A percentile compares a stretch with the other conserved stretches of the same genome.
Evolutionary conservation across 2,888 invertebrate genomes (phyloP).

Genomic region (Cremastinae sp.): DNA sequence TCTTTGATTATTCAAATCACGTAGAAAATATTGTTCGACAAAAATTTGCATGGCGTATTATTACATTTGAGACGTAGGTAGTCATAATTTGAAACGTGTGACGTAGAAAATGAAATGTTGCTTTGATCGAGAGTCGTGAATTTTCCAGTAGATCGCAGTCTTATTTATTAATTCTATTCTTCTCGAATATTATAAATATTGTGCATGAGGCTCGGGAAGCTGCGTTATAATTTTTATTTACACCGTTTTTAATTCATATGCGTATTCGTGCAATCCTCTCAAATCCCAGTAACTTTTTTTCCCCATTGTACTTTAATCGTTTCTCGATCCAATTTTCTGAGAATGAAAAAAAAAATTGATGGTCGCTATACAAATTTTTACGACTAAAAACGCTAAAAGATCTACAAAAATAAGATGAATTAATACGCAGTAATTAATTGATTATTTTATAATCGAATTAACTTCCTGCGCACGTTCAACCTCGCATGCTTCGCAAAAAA

Average conservation of each 20-base stretch:
- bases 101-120: conserved; percentile 39
- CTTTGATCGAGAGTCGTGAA: conserved; percentile 41
- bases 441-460: conserved; percentile 10
- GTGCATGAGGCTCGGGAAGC: conserved; percentile 81
- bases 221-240: conserved; percentile 78
- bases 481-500: conserved; percentile 53
- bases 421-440: background rate
- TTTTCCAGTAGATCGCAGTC: conserved; percentile 42
- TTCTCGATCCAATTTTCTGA: conserved; percentile 4
- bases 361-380: too few relatives aligned
- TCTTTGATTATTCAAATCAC: conserved; percentile 22
- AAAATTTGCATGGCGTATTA: conserved; percentile 52
- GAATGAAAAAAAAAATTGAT: background rate
- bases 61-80: conserved; percentile 3
- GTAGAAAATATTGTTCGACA: conserved; percentile 31
- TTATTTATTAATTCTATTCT: conserved; percentile 41
- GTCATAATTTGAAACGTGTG: conserved; percentile 23
- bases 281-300: background rate
- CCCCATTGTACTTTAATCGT: conserved; percentile 1
- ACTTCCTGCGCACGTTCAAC: conserved; percentile 48
- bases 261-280: conserved; percentile 1
- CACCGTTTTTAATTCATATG: conserved; percentile 33
- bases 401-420: background rate
- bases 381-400: background rate
- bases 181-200: conserved; percentile 24